A percentile compares a stretch with the other conserved stretches of the same genome.
Evolutionary conservation across 2,797 vertebrate genomes (phyloP).

Genomic region (Sandelia bainsii): DNA sequence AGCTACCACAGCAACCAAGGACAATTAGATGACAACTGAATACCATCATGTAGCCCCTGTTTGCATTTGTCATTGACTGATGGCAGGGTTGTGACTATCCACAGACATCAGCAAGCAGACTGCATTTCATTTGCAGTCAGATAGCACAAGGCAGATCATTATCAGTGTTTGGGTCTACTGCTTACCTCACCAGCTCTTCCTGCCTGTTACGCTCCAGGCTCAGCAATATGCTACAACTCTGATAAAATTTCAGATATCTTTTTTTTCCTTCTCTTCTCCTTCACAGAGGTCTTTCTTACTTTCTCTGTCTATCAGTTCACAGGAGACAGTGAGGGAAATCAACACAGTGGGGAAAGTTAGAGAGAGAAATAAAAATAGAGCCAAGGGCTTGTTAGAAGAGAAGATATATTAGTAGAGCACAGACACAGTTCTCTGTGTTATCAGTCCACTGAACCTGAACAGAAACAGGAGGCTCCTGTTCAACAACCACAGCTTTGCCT

Average conservation of each 20-base stretch:
- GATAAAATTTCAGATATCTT: slow-evolving; percentile 61
- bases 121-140: slow-evolving; percentile 64
- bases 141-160: slow-evolving; percentile 72
- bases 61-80: slow-evolving; percentile 74
- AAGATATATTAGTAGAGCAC: slow-evolving; percentile 22
- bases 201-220: slow-evolving; percentile 70
- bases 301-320: slow-evolving; percentile 19
- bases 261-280: slow-evolving; percentile 9
- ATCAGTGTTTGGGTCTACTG: slow-evolving; percentile 68
- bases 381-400: slow-evolving; percentile 10
- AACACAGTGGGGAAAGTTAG: slow-evolving; percentile 13
- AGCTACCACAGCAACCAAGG: slow-evolving; percentile 68
- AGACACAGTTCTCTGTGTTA: slow-evolving; percentile 39
- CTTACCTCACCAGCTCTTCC: slow-evolving; percentile 64
- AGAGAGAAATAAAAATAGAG: not conserved
- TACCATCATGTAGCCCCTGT: slow-evolving; percentile 55
- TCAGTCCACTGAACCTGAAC: slow-evolving; percentile 22
- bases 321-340: slow-evolving; percentile 32
- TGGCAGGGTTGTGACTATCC: slow-evolving; percentile 45
- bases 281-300: slow-evolving; percentile 4
- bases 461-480: slow-evolving; percentile 30
- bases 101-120: slow-evolving; percentile 60
- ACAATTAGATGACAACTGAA: slow-evolving; percentile 71
- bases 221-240: slow-evolving; percentile 66
- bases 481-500: slow-evolving; percentile 6